Percentiles rank a stretch among this genome's conserved stretches.
Conservation (phyloP, 2,797 vertebrate genomes). For the Scarus forsteni region DNA sequence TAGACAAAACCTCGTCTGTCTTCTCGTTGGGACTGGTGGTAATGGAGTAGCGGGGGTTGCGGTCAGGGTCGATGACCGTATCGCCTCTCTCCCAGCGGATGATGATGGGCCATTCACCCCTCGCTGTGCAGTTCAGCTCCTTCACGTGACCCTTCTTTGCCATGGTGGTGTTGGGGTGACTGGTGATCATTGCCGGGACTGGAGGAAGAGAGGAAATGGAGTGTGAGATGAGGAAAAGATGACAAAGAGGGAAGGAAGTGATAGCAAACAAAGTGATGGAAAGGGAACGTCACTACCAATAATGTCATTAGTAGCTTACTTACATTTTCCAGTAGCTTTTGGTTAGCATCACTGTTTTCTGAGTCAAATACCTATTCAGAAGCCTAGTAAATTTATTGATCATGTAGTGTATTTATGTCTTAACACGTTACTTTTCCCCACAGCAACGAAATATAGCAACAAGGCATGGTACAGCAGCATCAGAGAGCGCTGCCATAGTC, state of each 20-base stretch:
- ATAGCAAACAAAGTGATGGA: constrained; percentile 56
- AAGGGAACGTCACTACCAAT: constrained; percentile 1
- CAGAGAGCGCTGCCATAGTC: too few relatives aligned
- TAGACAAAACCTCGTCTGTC: constrained; percentile 96
- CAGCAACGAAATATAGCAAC: too few relatives aligned
- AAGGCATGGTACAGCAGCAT: too few relatives aligned
- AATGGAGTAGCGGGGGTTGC: constrained; percentile 94
- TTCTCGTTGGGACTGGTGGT: constrained; percentile 96
- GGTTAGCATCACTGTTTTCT: too few relatives aligned
- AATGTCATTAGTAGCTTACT: too few relatives aligned
- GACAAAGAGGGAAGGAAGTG: constrained; percentile 24
- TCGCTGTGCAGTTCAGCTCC: constrained; percentile 97
- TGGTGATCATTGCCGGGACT: constrained; percentile 98
- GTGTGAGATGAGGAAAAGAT: constrained; percentile 40
- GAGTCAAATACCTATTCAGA: too few relatives aligned
- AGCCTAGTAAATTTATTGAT: too few relatives aligned
- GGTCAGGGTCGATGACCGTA: constrained; percentile 97
- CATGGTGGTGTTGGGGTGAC: constrained; percentile 98
- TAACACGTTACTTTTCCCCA: too few relatives aligned
- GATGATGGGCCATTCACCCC: constrained; percentile 97
- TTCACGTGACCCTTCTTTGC: constrained; percentile 97
- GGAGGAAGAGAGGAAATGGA: constrained; percentile 40
- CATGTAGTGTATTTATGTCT: too few relatives aligned
- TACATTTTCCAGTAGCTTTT: too few relatives aligned
- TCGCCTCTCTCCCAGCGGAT: constrained; percentile 99